Evolutionary conservation across 2,888 invertebrate genomes (phyloP).

Genomic region (Eilema depressum): DNA sequence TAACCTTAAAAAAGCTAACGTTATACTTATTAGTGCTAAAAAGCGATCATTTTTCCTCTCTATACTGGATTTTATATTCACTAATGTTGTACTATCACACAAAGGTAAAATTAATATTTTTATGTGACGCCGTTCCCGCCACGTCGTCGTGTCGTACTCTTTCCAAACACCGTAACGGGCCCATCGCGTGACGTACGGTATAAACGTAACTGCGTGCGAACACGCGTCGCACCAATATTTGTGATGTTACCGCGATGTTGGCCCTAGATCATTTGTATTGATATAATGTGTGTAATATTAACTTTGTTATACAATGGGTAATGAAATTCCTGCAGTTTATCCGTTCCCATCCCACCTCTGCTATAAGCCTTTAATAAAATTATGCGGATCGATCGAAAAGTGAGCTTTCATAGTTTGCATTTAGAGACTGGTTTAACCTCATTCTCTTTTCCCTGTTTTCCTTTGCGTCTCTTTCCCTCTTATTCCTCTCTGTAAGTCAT

Average conservation of each 20-base stretch:
- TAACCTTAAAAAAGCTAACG: neutral
- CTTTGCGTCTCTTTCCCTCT: no score
- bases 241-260: constrained; percentile 24
- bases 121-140: constrained; percentile 15
- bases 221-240: constrained; percentile 38
- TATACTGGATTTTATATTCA: neutral
- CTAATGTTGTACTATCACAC: neutral
- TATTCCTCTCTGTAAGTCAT: no score
- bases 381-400: no score
- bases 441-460: no score
- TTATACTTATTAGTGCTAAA: neutral
- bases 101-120: neutral
- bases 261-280: neutral
- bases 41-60: neutral
- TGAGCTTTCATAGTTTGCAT: no score
- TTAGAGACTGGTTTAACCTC: no score
- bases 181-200: constrained; percentile 37
- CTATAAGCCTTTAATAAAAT: no score
- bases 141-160: constrained; percentile 32
- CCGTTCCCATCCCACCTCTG: no score
- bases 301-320: neutral
- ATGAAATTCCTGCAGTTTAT: neutral
- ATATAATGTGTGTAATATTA: constrained; percentile 7
- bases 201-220: constrained; percentile 26
- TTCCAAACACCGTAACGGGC: constrained; percentile 43